Conservation (phyloP, 2,888 invertebrate genomes). For the Pyrgus malvae region DNA sequence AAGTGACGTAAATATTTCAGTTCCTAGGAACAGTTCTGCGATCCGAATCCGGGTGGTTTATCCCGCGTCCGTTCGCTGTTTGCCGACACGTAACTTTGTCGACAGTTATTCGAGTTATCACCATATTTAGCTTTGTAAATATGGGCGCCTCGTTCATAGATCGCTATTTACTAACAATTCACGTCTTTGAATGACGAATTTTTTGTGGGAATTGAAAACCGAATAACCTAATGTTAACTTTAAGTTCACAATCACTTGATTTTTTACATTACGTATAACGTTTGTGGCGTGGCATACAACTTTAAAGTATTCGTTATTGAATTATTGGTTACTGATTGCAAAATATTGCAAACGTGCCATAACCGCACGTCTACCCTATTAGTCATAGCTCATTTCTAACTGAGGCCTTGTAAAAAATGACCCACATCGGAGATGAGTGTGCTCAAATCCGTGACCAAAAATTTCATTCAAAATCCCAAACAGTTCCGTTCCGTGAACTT, state of each 20-base stretch:
- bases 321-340: conserved; percentile 1
- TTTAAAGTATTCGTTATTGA: neutral
- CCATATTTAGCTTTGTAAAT: conserved; percentile 42
- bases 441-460: conserved; percentile 31
- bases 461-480: conserved; percentile 32
- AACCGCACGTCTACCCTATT: conserved; percentile 4
- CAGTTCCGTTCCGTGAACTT: conserved; percentile 34
- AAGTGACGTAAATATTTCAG: conserved; percentile 45
- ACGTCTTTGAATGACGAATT: neutral
- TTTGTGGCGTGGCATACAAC: no score
- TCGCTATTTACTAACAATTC: conserved; percentile 29
- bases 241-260: no score
- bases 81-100: conserved; percentile 36
- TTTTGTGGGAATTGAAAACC: neutral
- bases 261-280: no score
- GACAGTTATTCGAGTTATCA: conserved; percentile 34
- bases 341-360: conserved; percentile 14
- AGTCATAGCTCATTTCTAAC: conserved; percentile 26
- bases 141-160: neutral
- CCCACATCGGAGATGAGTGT: conserved; percentile 27
- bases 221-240: no score
- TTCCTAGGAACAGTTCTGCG: conserved; percentile 46
- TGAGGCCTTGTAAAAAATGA: conserved; percentile 26
- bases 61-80: conserved; percentile 51
- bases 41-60: conserved; percentile 47